Base-by-base conservation (phyloP, 2,888 invertebrate genomes). In the Yponomeuta evonymella region DNA sequence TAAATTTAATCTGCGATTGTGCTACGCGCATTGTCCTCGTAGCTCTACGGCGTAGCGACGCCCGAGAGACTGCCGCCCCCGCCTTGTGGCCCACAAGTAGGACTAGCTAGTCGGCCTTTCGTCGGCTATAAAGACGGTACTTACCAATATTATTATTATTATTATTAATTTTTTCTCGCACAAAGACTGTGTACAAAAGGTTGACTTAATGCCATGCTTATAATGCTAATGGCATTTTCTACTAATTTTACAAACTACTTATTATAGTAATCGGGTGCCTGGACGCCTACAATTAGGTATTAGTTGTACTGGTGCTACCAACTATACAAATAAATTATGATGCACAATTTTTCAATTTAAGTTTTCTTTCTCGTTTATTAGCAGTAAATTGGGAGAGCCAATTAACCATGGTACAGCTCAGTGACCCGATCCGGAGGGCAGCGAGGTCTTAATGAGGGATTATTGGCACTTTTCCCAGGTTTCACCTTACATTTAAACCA, bases 1-100 rank as follows among this genome's bases (percentile, higher is more conserved):
- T 89, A 84, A 86, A 63, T 72, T 69, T 69, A 65, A 72, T 58
- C 70, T 62, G 79, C 76, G 75, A 75, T 78, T 77, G 80, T 77
- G 75, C 74, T 75, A 74, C 71, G 73, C 69, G 72, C 74, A 79
- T 79, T 79, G 78, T 79, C 77, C 43, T 43, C 43, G 43, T 43
- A 43, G 43, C 43, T 43, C 43, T 43, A 43, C 43, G 43, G 43
- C 43, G 43, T 43, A 43, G 43, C 43, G 43, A 43, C 73, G 73
- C 72, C 71, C 73, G 43, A 65, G 70, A 70, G 72, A 67, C 71
- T 64, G 68, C n/a, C 11, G 71, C 71, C 30, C 29, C 15, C 51
- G 51, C 51, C 51, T 9, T 12, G 51, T 58, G 15, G 51, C 51
- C 51, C 15, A 58, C 51, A 12, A 3, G 15, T 58, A 9, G 51